These are phyloP conservation scores for Beaufortia kweichowensis DNA, from an alignment of 2,113 vertebrate species.

Conservation along the genomic window DNA sequence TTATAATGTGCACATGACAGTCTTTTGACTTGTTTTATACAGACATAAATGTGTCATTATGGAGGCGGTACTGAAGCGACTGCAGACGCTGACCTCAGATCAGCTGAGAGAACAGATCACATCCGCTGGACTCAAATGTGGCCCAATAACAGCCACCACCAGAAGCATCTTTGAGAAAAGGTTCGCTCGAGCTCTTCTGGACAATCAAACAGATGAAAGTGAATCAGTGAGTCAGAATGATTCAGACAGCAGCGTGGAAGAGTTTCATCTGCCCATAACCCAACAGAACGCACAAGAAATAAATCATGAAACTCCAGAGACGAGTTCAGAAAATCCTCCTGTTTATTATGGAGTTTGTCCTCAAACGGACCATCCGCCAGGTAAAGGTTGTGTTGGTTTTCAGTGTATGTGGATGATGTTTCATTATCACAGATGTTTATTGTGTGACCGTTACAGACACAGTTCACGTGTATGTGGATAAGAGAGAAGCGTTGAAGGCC, in stretches of 20 bases:
- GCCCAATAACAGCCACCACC: slow-evolving; percentile 90
- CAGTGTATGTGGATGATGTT: background rate
- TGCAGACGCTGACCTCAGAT: slow-evolving; percentile 82
- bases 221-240: slow-evolving; percentile 38
- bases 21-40: too few species aligned
- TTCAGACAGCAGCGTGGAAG: background rate
- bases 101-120: slow-evolving; percentile 85
- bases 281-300: background rate
- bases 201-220: slow-evolving; percentile 6
- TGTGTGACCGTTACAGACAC: slow-evolving; percentile 19
- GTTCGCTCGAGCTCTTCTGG: slow-evolving; percentile 81
- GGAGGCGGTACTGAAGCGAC: slow-evolving; percentile 81
- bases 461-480: slow-evolving; percentile 86
- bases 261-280: background rate
- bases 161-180: slow-evolving; percentile 91
- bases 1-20: too few species aligned
- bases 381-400: background rate
- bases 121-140: slow-evolving; percentile 84
- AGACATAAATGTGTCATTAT: slow-evolving; percentile 72
- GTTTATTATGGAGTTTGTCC: slow-evolving; percentile 17
- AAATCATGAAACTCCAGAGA: background rate
- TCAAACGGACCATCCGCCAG: background rate
- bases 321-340: background rate
- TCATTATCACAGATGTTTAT: background rate
- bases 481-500: slow-evolving; percentile 89